phyloP scores from a whole-genome alignment of 2,888 invertebrate genomes.

The Mystacides longicornis region DNA sequence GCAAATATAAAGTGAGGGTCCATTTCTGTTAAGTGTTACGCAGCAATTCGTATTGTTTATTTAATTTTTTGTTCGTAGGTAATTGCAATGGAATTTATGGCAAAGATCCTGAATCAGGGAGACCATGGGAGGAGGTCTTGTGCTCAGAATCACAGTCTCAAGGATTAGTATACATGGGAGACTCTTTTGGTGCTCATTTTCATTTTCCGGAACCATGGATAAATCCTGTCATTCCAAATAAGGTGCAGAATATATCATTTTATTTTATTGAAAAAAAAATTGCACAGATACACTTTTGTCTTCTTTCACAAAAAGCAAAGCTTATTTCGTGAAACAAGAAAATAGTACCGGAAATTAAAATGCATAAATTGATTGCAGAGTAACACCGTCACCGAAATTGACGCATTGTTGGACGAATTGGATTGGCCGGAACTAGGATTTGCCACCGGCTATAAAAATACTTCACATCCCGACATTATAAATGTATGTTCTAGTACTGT shows the following conservation, averaged over 20 bases:
- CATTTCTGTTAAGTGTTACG: too few relatives aligned
- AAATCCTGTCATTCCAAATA: constrained; percentile 32
- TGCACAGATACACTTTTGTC: background rate
- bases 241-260: constrained; percentile 27
- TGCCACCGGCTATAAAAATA: constrained; percentile 35
- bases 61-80: too few relatives aligned
- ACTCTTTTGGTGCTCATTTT: constrained; percentile 46
- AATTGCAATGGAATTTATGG: constrained; percentile 34
- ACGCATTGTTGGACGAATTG: constrained; percentile 40
- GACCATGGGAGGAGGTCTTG: constrained; percentile 29
- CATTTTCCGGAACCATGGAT: constrained; percentile 42
- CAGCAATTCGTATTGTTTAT: too few relatives aligned
- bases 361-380: constrained; percentile 11
- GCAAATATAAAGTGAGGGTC: too few relatives aligned
- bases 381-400: constrained; percentile 29
- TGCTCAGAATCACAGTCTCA: constrained; percentile 28
- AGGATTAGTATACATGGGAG: constrained; percentile 33
- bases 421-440: constrained; percentile 46
- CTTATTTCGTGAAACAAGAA: background rate
- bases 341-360: background rate
- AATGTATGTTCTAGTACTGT: constrained; percentile 26
- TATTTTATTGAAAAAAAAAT: too few relatives aligned
- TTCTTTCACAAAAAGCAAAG: background rate
- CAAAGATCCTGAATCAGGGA: constrained; percentile 24
- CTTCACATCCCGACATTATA: constrained; percentile 30